Base-by-base conservation (phyloP, 2,888 invertebrate species). In the Drosophila kanekoi region DNA sequence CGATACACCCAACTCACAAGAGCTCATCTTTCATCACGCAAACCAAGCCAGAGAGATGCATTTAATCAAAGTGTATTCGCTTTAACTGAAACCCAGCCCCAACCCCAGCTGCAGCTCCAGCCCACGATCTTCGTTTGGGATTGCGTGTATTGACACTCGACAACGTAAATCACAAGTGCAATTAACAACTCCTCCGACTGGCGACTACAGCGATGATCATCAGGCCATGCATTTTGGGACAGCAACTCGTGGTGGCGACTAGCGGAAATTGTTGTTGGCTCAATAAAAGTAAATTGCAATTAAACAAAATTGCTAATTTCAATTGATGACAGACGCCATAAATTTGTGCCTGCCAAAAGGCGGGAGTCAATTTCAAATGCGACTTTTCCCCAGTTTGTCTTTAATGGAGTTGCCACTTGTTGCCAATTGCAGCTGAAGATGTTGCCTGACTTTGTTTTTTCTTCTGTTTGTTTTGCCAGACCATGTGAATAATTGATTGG, bases 281-380 rank as follows among this genome's bases (percentile, higher is more conserved):
- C 81, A 89, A 87, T 89, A 87, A 87, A 89, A 89, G 79, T 87
- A 89, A 87, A 87, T 89, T 87, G 89, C 86, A 89, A 87, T 87
- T 83, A 87, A 87, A 81, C 84, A 81, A 77, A 81, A 87, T 87
- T 87, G 81, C 72, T 88, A 82, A 86, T 86, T 89, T 76, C 87
- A 86, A 77, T 82, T 82, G 87, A 79, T 82, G 89, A 89, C 88
- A 89, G 80, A 51, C 35, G 61, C 81, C 69, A 83, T 83, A 87
- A 87, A 89, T 89, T 61, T 48, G 44, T 44, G 47, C 11, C 66
- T 14, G 49, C 53, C 56, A 35, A 41, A 72, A 72, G 53, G 33
- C 47, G 64, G 49, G 56, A 59, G 51, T 65, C 60, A 56, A 52
- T 71, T 54, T 52, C 28, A 43, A 52, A 63, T 48, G 60, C 51